Evolutionary conservation across 53 echinoderm and acorn worm genomes (phyloP).

Genomic region (Arbacia lixula): DNA sequence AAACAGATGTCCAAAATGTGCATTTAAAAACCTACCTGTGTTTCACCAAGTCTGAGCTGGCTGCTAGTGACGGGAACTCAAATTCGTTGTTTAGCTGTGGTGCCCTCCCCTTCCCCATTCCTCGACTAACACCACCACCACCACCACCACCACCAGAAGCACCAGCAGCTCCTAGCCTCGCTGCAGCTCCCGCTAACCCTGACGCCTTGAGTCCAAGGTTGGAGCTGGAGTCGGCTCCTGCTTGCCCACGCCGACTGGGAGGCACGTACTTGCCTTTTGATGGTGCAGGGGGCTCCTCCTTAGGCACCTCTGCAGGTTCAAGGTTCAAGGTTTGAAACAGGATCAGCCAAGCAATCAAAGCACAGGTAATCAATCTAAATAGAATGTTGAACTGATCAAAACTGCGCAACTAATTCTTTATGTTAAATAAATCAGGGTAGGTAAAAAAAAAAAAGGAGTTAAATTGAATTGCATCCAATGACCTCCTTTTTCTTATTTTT

Average conservation of each 20-base stretch:
- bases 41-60: constrained; percentile 93
- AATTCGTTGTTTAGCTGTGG: constrained; percentile 84
- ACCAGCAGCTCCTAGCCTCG: too few species aligned
- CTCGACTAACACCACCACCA: not conserved
- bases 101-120: constrained; percentile 58
- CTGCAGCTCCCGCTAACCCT: not conserved
- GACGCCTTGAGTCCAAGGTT: too few species aligned
- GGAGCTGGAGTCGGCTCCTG: constrained; percentile 36
- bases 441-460: too few species aligned
- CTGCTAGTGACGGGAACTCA: constrained; percentile 91
- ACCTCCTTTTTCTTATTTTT: too few species aligned
- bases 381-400: too few species aligned
- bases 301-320: not conserved
- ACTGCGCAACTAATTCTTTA: too few species aligned
- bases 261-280: constrained; percentile 78
- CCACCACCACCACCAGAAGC: not conserved
- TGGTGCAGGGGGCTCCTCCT: constrained; percentile 46
- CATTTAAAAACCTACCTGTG: constrained; percentile 65
- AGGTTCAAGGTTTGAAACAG: not conserved
- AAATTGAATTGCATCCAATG: too few species aligned
- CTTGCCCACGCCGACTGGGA: constrained; percentile 64
- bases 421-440: too few species aligned
- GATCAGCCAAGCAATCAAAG: too few species aligned
- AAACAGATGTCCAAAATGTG: too few species aligned
- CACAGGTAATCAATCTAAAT: too few species aligned